Conservation (phyloP, 1,140 invertebrate genomes). For the Pseudomyrmex pallidus region DNA sequence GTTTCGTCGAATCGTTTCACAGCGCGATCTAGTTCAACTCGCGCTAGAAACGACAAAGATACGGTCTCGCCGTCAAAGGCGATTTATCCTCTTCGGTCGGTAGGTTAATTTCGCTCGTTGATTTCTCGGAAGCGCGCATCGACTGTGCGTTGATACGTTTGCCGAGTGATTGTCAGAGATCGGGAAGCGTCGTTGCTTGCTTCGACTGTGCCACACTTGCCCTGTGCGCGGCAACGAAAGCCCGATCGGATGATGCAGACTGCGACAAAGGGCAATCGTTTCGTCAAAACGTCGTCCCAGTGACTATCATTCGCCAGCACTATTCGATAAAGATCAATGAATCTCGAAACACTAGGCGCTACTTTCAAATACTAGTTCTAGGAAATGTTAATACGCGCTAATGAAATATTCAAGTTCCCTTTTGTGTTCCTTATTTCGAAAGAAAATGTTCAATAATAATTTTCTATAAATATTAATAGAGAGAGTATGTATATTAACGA, state of each 20-base stretch:
- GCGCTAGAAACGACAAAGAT: slow-evolving; percentile 63
- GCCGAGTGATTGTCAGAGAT: slow-evolving; percentile 68
- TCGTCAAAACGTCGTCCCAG: slow-evolving; percentile 67
- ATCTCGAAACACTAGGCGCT: background rate
- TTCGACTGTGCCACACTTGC: slow-evolving; percentile 68
- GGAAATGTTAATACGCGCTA: slow-evolving; percentile 18
- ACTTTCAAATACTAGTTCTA: background rate
- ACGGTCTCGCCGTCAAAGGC: slow-evolving; percentile 44
- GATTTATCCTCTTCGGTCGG: slow-evolving; percentile 64
- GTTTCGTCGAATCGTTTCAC: slow-evolving; percentile 67
- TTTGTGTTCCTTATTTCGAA: background rate
- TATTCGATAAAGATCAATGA: slow-evolving; percentile 57
- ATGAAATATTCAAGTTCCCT: background rate
- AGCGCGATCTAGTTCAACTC: slow-evolving; percentile 56
- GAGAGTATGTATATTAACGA: too few relatives aligned
- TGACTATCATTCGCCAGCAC: slow-evolving; percentile 67
- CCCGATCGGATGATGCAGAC: slow-evolving; percentile 26
- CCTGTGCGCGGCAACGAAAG: slow-evolving; percentile 71
- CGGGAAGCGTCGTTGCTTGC: slow-evolving; percentile 3
- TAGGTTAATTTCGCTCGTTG: slow-evolving; percentile 70
- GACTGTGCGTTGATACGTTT: slow-evolving; percentile 35
- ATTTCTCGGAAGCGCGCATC: slow-evolving; percentile 65
- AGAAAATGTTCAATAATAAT: background rate
- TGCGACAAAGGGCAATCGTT: slow-evolving; percentile 57
- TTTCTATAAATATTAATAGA: background rate